These are phyloP conservation scores for Dysmachus trigonus DNA, from an alignment of 2,888 invertebrate genomes.

Conservation along the genomic window DNA sequence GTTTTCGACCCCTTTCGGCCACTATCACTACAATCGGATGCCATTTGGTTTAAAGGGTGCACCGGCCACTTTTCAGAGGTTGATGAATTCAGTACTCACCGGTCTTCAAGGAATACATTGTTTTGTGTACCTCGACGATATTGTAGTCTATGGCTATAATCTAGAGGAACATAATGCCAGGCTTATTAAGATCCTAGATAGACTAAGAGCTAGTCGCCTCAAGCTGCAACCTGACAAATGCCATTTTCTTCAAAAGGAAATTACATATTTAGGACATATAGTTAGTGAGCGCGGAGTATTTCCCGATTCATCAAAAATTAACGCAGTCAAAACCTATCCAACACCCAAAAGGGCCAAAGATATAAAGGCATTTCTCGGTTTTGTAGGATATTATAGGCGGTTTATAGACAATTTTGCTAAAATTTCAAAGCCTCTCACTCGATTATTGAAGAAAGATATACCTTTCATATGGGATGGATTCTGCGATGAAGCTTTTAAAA, in stretches of 20 bases:
- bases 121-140: conserved; percentile 54
- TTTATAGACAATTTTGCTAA: not conserved
- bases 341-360: not conserved
- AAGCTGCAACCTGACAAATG: conserved; percentile 54
- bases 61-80: conserved; percentile 59
- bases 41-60: conserved; percentile 60
- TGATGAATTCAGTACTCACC: conserved; percentile 58
- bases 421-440: not conserved
- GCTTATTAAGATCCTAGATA: conserved; percentile 48
- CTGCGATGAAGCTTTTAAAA: conserved; percentile 4
- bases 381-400: not conserved
- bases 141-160: conserved; percentile 52
- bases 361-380: not conserved
- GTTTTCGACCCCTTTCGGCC: conserved; percentile 55
- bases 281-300: conserved; percentile 49
- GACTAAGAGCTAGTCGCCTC: conserved; percentile 48
- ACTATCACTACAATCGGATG: conserved; percentile 57
- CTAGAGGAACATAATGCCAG: conserved; percentile 49
- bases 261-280: conserved; percentile 52
- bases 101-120: conserved; percentile 54
- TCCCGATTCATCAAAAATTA: conserved; percentile 48
- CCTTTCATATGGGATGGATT: conserved; percentile 10
- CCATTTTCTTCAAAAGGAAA: conserved; percentile 51
- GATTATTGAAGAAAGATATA: not conserved
- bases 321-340: not conserved